Percentiles rank a stretch among this genome's conserved stretches.
Evolutionary conservation across 2,888 invertebrate species (phyloP).

Genomic region (Colletes collaris): DNA sequence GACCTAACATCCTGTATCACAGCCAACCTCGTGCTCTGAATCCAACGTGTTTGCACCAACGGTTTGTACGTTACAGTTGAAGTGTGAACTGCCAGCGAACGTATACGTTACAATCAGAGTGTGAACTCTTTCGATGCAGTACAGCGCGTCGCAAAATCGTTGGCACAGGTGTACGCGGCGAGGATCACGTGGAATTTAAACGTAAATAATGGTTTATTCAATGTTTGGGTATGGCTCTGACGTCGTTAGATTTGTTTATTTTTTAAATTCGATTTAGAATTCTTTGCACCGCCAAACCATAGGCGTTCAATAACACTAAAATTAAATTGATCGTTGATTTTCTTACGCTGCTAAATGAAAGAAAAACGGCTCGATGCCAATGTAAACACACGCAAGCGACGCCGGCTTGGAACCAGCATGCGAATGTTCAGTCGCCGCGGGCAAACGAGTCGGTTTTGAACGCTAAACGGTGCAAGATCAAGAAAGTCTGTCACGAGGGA

Average conservation of each 20-base stretch:
- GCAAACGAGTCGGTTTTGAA: background rate
- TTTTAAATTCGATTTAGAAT: too few relatives aligned
- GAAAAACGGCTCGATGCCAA: background rate
- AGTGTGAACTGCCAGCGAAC: too few relatives aligned
- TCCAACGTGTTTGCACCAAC: slow-evolving; percentile 36
- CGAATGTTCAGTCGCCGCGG: background rate
- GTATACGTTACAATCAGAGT: too few relatives aligned
- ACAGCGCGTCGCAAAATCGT: too few relatives aligned
- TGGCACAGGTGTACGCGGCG: too few relatives aligned
- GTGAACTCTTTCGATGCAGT: too few relatives aligned
- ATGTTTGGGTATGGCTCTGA: too few relatives aligned
- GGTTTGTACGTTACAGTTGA: background rate
- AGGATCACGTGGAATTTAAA: too few relatives aligned
- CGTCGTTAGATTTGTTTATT: too few relatives aligned
- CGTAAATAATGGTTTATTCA: too few relatives aligned
- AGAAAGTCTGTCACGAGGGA: background rate
- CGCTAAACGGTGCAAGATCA: background rate
- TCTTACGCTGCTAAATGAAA: background rate
- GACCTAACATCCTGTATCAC: slow-evolving; percentile 72
- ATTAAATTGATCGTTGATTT: background rate
- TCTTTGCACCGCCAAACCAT: too few relatives aligned
- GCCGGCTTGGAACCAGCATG: background rate
- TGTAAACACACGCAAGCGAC: background rate
- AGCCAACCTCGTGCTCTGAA: slow-evolving; percentile 46
- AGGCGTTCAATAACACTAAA: too few relatives aligned